Conservation (phyloP, 2,797 vertebrate species). For the Fistularia tabacaria region DNA sequence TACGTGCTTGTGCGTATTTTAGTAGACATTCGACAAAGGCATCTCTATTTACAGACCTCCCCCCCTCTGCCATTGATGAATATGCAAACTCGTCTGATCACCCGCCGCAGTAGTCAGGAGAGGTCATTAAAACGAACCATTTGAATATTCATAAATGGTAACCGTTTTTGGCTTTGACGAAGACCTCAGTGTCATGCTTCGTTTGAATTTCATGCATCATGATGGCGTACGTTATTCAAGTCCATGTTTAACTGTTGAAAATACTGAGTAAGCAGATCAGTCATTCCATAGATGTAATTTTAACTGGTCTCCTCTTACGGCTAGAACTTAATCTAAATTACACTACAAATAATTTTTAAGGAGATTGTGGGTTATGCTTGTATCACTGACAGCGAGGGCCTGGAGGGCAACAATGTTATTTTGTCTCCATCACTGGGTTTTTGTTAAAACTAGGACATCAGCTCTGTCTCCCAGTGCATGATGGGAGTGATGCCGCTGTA, state of each 20-base stretch:
- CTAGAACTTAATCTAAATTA: neutral
- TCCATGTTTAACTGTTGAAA: neutral
- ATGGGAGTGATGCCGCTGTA: constrained; percentile 53
- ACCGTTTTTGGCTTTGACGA: neutral
- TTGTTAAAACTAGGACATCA: constrained; percentile 61
- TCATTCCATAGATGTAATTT: too few relatives aligned
- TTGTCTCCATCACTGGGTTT: constrained; percentile 29
- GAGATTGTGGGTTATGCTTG: constrained; percentile 3
- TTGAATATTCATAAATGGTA: constrained; percentile 40
- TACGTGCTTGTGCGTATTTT: constrained; percentile 33
- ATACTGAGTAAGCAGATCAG: too few relatives aligned
- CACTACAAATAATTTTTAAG: neutral
- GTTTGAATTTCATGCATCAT: neutral
- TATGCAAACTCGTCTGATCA: constrained; percentile 39
- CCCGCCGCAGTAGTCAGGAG: constrained; percentile 25
- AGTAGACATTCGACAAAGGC: constrained; percentile 48
- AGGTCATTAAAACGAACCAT: constrained; percentile 34
- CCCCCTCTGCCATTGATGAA: constrained; percentile 43
- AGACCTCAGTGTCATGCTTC: neutral
- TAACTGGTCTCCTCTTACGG: too few relatives aligned
- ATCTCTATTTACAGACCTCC: constrained; percentile 57
- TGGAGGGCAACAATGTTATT: constrained; percentile 33
- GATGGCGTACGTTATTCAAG: too few relatives aligned
- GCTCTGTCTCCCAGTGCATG: constrained; percentile 42
- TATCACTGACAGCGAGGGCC: constrained; percentile 30